A percentile compares a stretch with the other conserved stretches of the same genome.
These are phyloP conservation scores for Todiramphus saurophagus DNA, from an alignment of 2,113 vertebrate species.

Conservation along the genomic window DNA sequence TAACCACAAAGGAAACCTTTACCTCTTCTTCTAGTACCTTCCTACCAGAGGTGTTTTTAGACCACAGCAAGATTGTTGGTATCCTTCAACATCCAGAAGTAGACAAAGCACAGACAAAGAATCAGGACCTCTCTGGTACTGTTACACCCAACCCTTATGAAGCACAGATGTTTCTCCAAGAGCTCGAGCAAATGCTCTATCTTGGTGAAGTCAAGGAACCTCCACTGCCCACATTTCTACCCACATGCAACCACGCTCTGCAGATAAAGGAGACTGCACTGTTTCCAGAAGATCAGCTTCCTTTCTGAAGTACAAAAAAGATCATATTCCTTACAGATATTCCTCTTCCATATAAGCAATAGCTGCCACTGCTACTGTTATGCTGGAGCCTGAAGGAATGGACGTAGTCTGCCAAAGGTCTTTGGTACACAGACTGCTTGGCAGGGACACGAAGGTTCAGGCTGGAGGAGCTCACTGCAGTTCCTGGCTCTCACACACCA, in stretches of 20 bases:
- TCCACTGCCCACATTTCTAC: not conserved
- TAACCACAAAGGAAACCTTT: constrained; percentile 36
- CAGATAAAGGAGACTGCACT: rapidly evolving
- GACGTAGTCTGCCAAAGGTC: not conserved
- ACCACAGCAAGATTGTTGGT: not conserved
- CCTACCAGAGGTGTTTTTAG: not conserved
- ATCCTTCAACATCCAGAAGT: not conserved
- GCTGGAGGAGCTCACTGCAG: not conserved
- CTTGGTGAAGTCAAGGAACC: not conserved
- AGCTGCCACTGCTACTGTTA: not conserved
- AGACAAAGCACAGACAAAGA: not conserved
- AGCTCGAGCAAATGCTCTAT: not conserved
- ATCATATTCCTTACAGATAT: not conserved
- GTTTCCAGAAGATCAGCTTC: not conserved
- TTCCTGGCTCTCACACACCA: not conserved
- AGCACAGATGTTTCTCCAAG: not conserved
- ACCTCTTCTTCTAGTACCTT: not conserved
- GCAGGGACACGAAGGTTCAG: not conserved
- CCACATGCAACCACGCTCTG: not conserved
- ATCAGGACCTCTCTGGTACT: not conserved
- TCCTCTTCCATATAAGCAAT: not conserved
- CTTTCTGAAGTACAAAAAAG: not conserved
- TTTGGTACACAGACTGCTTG: not conserved
- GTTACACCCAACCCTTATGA: not conserved
- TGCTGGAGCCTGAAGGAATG: not conserved